Evolutionary conservation across 2,797 vertebrate species (phyloP), one percentile per base, ranked within the genome.

Genomic region (Pangasius djambal): DNA sequence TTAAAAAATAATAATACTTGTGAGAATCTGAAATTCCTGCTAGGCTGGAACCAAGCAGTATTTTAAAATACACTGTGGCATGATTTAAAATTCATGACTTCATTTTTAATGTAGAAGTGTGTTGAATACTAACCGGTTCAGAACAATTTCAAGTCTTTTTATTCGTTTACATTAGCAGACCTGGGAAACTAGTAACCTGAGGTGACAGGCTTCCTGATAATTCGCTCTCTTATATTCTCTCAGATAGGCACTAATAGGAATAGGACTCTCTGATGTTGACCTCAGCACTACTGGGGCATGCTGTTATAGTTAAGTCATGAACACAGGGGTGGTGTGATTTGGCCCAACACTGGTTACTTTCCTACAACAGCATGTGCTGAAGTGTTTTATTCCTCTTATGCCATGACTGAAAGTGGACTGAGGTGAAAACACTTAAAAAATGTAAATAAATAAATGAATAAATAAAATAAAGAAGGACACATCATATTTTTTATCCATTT

Each of bases 61-160:
- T 34, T 81, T 79, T 52, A 55, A 79, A 79, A 79, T 79, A 31
- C 48, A 78, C 50, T 34, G 78, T 57, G 78, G 8, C 31, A 57
- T 34, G n/a, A 57, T 81, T 34, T 22, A 31, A 22, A 37, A 81
- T 81, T 81, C 52, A 81, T 81, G 77, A 79, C 50, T 22, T 59
- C 52, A 2, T 50, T 37, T 59, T 81, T 57, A 81, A 34, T 57
- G 16, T 34, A 57, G 4, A 12, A 77, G 10, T 77, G 20, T 37
- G 31, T 59, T 20, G 12, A 59, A 81, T 12, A 22, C 9, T 55
- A 59, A 79, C 28, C 0, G 3, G 31, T 52, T 78, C 50, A 34
- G 52, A n/a, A 57, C 55, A 37, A 20, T 37, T 34, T 31, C 22
- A 37, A 12, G 9, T 81, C 10, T 81, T 79, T 57, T 9, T 34